A percentile compares a stretch with the other conserved stretches of the same genome.
Evolutionary conservation across 2,113 vertebrate species (phyloP).

Genomic region (Callocephalon fimbriatum): DNA sequence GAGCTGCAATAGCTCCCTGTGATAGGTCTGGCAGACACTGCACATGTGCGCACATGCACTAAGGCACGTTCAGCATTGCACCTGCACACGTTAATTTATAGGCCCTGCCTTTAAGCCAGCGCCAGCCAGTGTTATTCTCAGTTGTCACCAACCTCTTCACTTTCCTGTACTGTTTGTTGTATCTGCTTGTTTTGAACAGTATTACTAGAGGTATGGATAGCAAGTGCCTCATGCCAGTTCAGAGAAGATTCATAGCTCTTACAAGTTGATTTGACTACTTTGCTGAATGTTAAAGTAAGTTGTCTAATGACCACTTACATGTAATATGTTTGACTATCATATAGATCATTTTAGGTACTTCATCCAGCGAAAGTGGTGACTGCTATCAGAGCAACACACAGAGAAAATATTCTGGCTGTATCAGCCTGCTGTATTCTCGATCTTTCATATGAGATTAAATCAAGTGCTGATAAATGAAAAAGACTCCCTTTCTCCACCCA

Average conservation of each 20-base stretch:
- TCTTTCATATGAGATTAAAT: background rate
- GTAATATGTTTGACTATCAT: background rate
- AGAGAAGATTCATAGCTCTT: background rate
- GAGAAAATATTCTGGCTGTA: background rate
- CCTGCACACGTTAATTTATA: constrained; percentile 18
- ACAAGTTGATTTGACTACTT: background rate
- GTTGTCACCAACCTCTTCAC: background rate
- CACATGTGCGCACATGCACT: background rate
- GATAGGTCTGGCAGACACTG: background rate
- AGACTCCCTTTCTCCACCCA: background rate
- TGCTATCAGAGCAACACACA: background rate
- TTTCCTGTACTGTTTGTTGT: background rate
- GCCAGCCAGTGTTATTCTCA: background rate
- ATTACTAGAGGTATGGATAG: background rate
- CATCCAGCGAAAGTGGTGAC: background rate
- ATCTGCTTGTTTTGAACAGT: background rate
- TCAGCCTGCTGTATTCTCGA: background rate
- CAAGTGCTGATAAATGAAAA: background rate
- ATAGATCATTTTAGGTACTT: background rate
- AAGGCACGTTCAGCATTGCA: background rate
- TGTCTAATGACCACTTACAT: background rate
- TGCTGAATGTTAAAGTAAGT: background rate
- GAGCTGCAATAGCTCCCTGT: background rate
- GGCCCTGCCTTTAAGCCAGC: background rate
- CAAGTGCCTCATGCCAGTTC: background rate